Conservation (phyloP, 1,140 invertebrate species). For the Camponotus floridanus region DNA sequence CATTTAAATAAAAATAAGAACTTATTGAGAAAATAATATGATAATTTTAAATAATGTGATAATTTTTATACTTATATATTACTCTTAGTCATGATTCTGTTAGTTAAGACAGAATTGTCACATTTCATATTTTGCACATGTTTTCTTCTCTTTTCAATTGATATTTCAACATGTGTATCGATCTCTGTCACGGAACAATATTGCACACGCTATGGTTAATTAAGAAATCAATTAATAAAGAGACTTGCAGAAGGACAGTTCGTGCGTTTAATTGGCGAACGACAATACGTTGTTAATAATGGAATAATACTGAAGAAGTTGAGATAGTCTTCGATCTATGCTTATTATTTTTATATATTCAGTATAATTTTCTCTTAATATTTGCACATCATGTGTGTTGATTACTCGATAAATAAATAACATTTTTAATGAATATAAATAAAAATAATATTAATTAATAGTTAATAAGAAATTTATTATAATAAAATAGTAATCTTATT, state of each 20-base stretch:
- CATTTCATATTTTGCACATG: neutral
- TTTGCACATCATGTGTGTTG: too few relatives aligned
- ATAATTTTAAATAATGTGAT: too few relatives aligned
- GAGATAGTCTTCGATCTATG: neutral
- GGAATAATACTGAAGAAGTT: conserved; percentile 66
- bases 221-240: conserved; percentile 32
- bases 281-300: conserved; percentile 48
- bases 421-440: too few relatives aligned
- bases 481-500: too few relatives aligned
- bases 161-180: neutral
- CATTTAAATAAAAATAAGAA: neutral
- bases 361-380: neutral
- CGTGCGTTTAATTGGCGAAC: conserved; percentile 16
- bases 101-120: neutral
- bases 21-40: neutral
- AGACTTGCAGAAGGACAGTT: neutral
- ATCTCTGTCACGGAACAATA: conserved; percentile 1
- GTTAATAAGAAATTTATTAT: too few relatives aligned
- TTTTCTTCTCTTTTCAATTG: neutral
- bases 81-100: neutral
- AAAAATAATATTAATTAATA: too few relatives aligned
- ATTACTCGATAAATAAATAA: too few relatives aligned
- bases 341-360: neutral
- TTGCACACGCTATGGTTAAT: conserved; percentile 40
- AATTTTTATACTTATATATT: neutral